Evolutionary conservation across 2,888 invertebrate species (phyloP).

Genomic region (Bhutanitis thaidina): DNA sequence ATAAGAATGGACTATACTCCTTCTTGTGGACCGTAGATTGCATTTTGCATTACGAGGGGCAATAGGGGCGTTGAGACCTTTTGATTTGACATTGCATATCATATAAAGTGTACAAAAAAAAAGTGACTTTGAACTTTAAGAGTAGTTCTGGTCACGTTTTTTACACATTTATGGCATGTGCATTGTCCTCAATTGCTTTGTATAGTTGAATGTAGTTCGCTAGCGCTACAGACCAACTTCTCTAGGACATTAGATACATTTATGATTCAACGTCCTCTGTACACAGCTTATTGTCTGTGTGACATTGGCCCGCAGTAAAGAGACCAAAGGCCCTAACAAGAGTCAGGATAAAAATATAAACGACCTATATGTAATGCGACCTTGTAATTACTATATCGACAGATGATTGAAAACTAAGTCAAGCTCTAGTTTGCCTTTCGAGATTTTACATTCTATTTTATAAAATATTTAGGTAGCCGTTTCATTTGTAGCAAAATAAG

Average conservation of each 20-base stretch:
- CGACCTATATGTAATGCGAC: constrained; percentile 11
- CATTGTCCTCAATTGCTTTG: constrained; percentile 24
- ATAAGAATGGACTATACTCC: no score
- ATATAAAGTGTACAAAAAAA: constrained; percentile 23
- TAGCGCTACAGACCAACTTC: constrained; percentile 6
- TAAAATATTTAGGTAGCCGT: background rate
- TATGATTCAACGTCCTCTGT: constrained; percentile 37
- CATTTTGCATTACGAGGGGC: background rate
- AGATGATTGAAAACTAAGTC: background rate
- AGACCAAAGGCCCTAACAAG: constrained; percentile 52
- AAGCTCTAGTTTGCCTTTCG: constrained; percentile 1
- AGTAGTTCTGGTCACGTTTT: constrained; percentile 44
- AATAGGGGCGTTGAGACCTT: constrained; percentile 7
- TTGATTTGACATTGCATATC: constrained; percentile 14
- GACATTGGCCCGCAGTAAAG: constrained; percentile 53
- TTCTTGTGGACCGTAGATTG: no score
- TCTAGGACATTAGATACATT: constrained; percentile 30
- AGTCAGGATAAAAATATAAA: constrained; percentile 30
- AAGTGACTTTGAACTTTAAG: constrained; percentile 47
- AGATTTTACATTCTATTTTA: constrained; percentile 9
- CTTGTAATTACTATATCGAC: constrained; percentile 7
- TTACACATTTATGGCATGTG: constrained; percentile 34
- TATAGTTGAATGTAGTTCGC: constrained; percentile 18
- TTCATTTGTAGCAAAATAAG: no score
- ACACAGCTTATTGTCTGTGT: constrained; percentile 48